Conservation (phyloP, 2,113 vertebrate species). For the Romanogobio albipinnatus region DNA sequence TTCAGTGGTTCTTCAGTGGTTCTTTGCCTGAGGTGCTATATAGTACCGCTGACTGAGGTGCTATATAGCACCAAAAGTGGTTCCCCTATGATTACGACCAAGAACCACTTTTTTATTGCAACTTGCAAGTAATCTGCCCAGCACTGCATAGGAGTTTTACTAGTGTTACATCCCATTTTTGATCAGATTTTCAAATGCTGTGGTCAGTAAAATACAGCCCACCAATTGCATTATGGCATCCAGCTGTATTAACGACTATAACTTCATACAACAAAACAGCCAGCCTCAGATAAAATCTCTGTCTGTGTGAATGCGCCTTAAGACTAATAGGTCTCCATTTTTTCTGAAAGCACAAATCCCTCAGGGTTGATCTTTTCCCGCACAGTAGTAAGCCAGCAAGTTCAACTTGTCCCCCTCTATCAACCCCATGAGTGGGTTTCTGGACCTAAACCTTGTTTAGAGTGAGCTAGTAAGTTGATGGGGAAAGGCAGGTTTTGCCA, state of each 20-base stretch:
- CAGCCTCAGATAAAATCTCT: neutral
- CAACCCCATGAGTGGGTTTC: neutral
- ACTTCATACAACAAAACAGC: neutral
- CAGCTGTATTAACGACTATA: neutral
- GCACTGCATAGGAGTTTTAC: neutral
- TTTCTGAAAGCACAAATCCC: conserved; percentile 12
- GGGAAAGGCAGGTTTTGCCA: conserved; percentile 61
- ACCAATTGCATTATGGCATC: neutral
- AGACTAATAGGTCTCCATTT: conserved; percentile 8
- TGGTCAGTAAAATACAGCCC: no score
- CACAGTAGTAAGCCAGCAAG: conserved; percentile 12
- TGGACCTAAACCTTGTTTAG: conserved; percentile 11
- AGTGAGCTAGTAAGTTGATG: conserved; percentile 37
- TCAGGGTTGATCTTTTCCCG: conserved; percentile 1
- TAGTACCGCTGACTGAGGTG: no score
- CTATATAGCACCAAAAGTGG: no score
- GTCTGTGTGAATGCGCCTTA: conserved; percentile 23
- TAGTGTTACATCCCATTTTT: neutral
- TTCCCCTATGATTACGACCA: no score
- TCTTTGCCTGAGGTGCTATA: no score
- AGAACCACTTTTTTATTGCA: no score
- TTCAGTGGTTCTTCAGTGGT: no score
- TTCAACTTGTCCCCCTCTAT: conserved; percentile 18
- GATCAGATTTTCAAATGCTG: neutral
- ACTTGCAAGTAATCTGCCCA: no score